A percentile compares a stretch with the other conserved stretches of the same genome.
Evolutionary conservation across 2,113 vertebrate genomes (phyloP).

Genomic region (Cynopterus brachyotis): DNA sequence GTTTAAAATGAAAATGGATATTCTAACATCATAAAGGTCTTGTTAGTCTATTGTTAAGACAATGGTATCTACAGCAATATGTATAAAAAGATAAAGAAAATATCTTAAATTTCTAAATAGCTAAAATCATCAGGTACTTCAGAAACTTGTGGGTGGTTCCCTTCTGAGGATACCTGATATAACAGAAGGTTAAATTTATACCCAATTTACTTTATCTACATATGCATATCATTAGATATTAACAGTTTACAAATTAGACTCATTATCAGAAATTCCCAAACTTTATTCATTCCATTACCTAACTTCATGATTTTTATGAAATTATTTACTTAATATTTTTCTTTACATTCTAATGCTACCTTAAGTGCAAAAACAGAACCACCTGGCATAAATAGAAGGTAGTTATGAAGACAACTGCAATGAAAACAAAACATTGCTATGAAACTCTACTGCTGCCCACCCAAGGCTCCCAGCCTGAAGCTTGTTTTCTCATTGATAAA

Average conservation of each 20-base stretch:
- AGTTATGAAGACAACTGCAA: neutral
- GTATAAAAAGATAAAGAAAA: neutral
- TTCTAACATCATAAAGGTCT: neutral
- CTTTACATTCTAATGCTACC: neutral
- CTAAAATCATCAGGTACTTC: neutral
- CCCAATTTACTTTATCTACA: neutral
- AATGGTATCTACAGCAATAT: neutral
- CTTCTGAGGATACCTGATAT: neutral
- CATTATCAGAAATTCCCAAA: constrained; percentile 47
- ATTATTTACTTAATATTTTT: constrained; percentile 23
- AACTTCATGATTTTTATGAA: neutral
- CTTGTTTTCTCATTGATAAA: neutral
- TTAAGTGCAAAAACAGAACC: neutral
- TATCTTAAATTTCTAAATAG: neutral
- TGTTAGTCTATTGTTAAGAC: neutral
- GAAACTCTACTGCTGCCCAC: neutral
- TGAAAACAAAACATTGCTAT: neutral
- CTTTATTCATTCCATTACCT: constrained; percentile 14
- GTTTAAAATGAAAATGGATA: constrained; percentile 54
- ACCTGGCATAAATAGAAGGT: neutral
- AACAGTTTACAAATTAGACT: neutral
- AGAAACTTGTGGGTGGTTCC: neutral
- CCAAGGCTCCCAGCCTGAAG: neutral
- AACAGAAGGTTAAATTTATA: neutral
- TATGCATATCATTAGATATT: neutral